These are phyloP conservation scores for Uria aalge DNA, from an alignment of 2,113 vertebrate genomes.

Conservation along the genomic window DNA sequence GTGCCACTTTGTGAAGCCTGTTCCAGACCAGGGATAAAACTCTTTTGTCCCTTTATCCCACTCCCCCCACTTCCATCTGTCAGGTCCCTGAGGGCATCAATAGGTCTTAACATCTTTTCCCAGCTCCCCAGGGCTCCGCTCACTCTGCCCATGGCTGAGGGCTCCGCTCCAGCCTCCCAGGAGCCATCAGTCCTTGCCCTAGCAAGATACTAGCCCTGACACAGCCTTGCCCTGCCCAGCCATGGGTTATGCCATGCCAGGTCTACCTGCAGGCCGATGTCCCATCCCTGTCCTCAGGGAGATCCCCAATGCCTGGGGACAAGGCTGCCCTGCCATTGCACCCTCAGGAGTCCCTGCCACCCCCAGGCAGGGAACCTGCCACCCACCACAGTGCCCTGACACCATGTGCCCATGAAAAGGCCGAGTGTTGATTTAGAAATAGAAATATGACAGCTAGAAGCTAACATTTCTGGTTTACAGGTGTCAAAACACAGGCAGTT, in stretches of 20 bases:
- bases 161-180: not conserved
- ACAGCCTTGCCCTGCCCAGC: not conserved
- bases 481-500: not conserved
- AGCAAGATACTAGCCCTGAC: not conserved
- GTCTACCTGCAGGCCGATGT: fast-evolving
- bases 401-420: not conserved
- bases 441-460: not conserved
- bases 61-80: not conserved
- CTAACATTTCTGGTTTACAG: fast-evolving
- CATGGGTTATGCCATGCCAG: too few relatives aligned
- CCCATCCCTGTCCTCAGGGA: not conserved
- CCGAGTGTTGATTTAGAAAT: not conserved
- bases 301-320: fast-evolving
- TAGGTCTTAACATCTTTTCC: not conserved
- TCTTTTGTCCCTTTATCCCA: not conserved
- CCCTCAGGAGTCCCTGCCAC: not conserved
- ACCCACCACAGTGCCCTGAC: not conserved
- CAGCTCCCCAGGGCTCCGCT: not conserved
- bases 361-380: fast-evolving
- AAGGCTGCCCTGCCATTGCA: not conserved
- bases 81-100: not conserved
- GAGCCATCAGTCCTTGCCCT: not conserved
- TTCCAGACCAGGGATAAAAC: not conserved
- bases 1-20: not conserved
- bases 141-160: not conserved